Percentiles rank a stretch among this genome's conserved stretches.
phyloP scores from a whole-genome alignment of 2,113 vertebrate genomes.

The Odontesthes bonariensis region DNA sequence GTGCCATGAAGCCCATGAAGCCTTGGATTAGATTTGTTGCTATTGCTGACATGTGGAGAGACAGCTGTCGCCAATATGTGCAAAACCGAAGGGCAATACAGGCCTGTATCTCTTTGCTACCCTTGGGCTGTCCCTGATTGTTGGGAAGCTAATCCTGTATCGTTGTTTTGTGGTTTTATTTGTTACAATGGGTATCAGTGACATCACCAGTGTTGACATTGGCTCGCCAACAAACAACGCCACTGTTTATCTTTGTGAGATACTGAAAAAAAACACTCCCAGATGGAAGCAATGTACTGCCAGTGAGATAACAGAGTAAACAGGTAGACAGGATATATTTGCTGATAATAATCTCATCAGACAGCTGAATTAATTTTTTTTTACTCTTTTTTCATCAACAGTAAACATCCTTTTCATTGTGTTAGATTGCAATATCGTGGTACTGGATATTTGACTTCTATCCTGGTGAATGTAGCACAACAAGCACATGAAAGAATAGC shows the following conservation, averaged over 20 bases:
- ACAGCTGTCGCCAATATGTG: conserved; percentile 63
- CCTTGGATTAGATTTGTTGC: conserved; percentile 74
- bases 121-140: conserved; percentile 57
- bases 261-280: conserved; percentile 72
- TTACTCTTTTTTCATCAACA: conserved; percentile 13
- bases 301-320: conserved; percentile 70
- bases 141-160: conserved; percentile 67
- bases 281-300: conserved; percentile 63
- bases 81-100: conserved; percentile 29
- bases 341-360: conserved; percentile 78
- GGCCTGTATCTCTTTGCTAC: conserved; percentile 47
- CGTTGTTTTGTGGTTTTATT: conserved; percentile 69
- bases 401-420: conserved; percentile 39
- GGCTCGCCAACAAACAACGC: conserved; percentile 68
- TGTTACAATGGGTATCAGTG: conserved; percentile 73
- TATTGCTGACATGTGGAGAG: conserved; percentile 69
- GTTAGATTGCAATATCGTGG: not conserved
- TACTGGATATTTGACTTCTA: conserved; percentile 1
- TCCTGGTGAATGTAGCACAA: conserved; percentile 6
- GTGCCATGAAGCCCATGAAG: conserved; percentile 49
- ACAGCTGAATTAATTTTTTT: conserved; percentile 57
- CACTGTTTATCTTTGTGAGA: conserved; percentile 72
- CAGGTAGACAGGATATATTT: conserved; percentile 71
- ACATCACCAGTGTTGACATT: conserved; percentile 74
- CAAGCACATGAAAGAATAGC: not conserved